Evolutionary conservation across 2,797 vertebrate genomes (phyloP), one percentile per base, ranked within the genome.

Genomic region (Hemibagrus guttatus): DNA sequence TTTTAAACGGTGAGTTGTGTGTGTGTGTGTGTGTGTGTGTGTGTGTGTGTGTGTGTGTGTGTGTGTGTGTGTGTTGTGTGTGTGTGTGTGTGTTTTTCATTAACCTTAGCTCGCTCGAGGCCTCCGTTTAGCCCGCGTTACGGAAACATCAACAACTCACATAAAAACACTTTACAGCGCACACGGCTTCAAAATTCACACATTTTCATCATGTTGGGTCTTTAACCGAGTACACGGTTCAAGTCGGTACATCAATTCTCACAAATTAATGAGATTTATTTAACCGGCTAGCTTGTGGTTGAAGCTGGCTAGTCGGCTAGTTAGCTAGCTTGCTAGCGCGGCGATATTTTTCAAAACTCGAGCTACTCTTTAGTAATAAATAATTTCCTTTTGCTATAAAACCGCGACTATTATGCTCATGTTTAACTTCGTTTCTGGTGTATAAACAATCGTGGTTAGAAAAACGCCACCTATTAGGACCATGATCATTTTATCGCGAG

Each of bases 1-100:
- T 96, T 99, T 99, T 95, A 99, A 99, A 97, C 96, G 98, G 98
- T 99, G 95, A 95, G 97, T 96, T 94, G 92, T 49, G 46, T 49
- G 46, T 46, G 8, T 46, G 46, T 46, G 46, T 46, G 46, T 46
- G 46, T 46, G 8, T 46, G 46, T 46, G 46, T 46, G 46, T 46
- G 46, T 46, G 8, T 46, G 8, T 46, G 46, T 49, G 46, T 49
- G 6, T 49, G 46, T 9, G 46, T 49, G 46, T 49, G 46, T 49
- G 46, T 49, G 9, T 46, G 46, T 49, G 6, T 49, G 46, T 9
- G 46, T 49, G 46, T 49, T 49, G 46, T 49, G 46, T 49, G 9
- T 46, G 46, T 49, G 6, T 49, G 46, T 9, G 46, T 49, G 46
- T 49, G 46, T 49, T 7, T 49, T 8, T 49, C 46, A 9, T 49